These are phyloP conservation scores for Eurois occulta DNA, from an alignment of 2,888 invertebrate genomes.

Conservation along the genomic window DNA sequence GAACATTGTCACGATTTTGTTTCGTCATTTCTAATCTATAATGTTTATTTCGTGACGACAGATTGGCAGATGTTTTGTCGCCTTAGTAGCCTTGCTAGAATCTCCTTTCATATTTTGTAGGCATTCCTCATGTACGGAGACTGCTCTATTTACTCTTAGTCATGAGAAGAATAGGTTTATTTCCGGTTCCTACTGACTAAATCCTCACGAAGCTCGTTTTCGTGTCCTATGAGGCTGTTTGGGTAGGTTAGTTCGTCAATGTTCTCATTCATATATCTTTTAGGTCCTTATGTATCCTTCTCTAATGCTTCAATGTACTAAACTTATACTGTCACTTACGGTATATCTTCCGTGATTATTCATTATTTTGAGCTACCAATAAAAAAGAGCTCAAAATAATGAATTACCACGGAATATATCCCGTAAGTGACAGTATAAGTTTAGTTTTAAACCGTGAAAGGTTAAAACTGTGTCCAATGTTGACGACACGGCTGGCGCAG, in stretches of 20 bases:
- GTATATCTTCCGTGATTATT: no score
- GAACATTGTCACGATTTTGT: conserved; percentile 45
- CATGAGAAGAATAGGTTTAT: no score
- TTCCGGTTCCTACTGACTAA: background rate
- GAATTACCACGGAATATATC: no score
- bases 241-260: background rate
- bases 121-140: background rate
- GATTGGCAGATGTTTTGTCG: conserved; percentile 9
- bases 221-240: background rate
- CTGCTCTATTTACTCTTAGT: background rate
- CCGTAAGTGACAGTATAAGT: no score
- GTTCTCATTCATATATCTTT: background rate
- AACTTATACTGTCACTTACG: no score
- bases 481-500: no score
- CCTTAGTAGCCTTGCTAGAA: background rate
- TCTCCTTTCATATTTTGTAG: background rate
- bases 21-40: conserved; percentile 15
- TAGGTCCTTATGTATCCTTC: background rate
- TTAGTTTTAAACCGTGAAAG: no score
- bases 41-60: conserved; percentile 37
- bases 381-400: no score
- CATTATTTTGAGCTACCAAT: no score
- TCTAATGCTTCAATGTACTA: background rate
- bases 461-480: no score
- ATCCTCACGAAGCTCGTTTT: background rate